phyloP scores from a whole-genome alignment of 2,888 invertebrate genomes.

The Diaphora mendica region DNA sequence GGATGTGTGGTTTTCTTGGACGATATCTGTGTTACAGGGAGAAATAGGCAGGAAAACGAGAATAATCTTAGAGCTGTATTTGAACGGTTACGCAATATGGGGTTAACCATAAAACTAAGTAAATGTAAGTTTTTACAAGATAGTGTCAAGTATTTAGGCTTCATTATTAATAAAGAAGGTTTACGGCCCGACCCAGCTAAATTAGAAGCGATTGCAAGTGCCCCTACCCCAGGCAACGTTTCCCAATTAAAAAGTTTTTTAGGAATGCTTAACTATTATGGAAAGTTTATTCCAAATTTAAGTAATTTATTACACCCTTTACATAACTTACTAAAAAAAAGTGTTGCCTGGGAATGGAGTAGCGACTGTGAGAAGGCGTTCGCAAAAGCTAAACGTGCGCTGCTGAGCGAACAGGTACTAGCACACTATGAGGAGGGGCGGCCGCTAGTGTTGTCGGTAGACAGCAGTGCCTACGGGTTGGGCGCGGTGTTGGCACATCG shows the following conservation, averaged over 20 bases:
- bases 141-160: slow-evolving; percentile 17
- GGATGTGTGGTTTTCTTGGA: slow-evolving; percentile 39
- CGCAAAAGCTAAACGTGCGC: slow-evolving; percentile 10
- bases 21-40: slow-evolving; percentile 40
- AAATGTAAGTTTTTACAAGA: slow-evolving; percentile 15
- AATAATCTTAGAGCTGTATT: slow-evolving; percentile 41
- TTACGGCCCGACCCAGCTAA: background rate
- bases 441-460: slow-evolving; percentile 38
- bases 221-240: background rate
- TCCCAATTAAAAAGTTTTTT: slow-evolving; percentile 9
- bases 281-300: slow-evolving; percentile 36
- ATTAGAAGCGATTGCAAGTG: slow-evolving; percentile 4
- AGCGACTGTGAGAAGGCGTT: slow-evolving; percentile 17
- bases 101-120: slow-evolving; percentile 27
- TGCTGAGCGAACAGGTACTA: slow-evolving; percentile 26
- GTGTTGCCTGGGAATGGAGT: slow-evolving; percentile 33
- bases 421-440: too few species aligned
- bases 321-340: slow-evolving; percentile 31
- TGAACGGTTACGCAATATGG: slow-evolving; percentile 16
- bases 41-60: slow-evolving; percentile 15
- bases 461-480: slow-evolving; percentile 19
- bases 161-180: slow-evolving; percentile 25
- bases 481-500: slow-evolving; percentile 43
- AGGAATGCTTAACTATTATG: slow-evolving; percentile 11
- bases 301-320: slow-evolving; percentile 39